A percentile compares a stretch with the other conserved stretches of the same genome.
These are phyloP conservation scores for Parazoanthus swiftii DNA, from an alignment of 92 coral and sea anemone genomes.

Conservation along the genomic window DNA sequence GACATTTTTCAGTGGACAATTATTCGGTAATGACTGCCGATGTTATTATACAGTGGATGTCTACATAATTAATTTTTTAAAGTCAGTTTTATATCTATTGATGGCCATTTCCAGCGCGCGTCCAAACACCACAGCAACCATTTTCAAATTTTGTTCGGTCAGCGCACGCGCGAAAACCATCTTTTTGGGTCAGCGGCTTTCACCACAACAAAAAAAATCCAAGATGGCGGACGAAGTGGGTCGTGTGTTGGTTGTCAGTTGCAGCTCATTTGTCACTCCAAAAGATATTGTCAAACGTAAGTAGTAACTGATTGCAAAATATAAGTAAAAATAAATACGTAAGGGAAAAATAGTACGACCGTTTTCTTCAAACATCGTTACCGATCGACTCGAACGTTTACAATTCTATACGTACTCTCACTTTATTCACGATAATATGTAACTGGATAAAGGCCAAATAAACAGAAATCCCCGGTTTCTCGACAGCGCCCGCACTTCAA, in stretches of 20 bases:
- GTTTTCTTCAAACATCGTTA: no score
- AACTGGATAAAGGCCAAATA: no score
- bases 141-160: neutral
- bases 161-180: slow-evolving; percentile 4
- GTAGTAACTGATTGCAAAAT: slow-evolving; percentile 53
- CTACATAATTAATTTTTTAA: neutral
- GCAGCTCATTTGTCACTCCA: slow-evolving; percentile 63
- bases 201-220: slow-evolving; percentile 31
- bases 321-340: no score
- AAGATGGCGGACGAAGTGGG: slow-evolving; percentile 87
- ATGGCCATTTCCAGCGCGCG: slow-evolving; percentile 6
- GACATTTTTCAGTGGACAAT: slow-evolving; percentile 58
- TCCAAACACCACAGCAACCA: slow-evolving; percentile 33
- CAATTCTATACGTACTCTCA: no score
- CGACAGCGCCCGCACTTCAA: no score
- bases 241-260: slow-evolving; percentile 72
- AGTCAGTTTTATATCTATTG: neutral
- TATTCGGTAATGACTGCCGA: neutral
- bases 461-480: no score
- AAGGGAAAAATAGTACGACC: no score
- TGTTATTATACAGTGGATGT: neutral
- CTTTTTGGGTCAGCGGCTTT: slow-evolving; percentile 38
- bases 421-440: no score
- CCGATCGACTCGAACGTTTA: no score
- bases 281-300: slow-evolving; percentile 77